Percentiles rank a stretch among this genome's conserved stretches.
phyloP scores from a whole-genome alignment of 2,888 invertebrate species.

The Microdon myrmicae region DNA sequence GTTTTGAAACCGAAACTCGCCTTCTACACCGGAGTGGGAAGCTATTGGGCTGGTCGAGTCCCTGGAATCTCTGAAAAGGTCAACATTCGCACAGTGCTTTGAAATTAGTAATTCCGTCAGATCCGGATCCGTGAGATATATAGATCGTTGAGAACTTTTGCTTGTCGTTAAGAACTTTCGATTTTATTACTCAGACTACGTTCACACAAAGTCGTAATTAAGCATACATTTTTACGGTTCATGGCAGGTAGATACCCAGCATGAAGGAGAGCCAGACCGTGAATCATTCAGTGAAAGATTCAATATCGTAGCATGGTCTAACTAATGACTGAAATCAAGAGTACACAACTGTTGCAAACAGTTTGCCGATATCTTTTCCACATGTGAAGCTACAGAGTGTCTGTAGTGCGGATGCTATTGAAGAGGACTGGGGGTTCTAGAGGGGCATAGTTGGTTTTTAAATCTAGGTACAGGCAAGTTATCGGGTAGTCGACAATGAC shows the following conservation, averaged over 20 bases:
- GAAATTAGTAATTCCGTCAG: slow-evolving; percentile 15
- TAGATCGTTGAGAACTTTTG: slow-evolving; percentile 20
- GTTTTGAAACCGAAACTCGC: slow-evolving; percentile 7
- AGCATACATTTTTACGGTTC: slow-evolving; percentile 18
- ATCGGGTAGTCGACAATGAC: no score
- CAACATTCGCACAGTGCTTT: slow-evolving; percentile 32
- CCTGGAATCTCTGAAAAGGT: slow-evolving; percentile 35
- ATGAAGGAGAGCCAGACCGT: slow-evolving; percentile 9
- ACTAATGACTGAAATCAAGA: no score
- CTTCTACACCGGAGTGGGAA: no score
- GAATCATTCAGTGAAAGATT: slow-evolving; percentile 14
- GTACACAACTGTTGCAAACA: no score
- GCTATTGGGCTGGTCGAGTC: no score
- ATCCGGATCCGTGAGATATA: not conserved
- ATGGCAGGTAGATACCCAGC: slow-evolving; percentile 9
- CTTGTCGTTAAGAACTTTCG: slow-evolving; percentile 21
- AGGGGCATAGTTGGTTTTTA: no score
- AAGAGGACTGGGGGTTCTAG: no score
- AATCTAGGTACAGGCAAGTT: no score
- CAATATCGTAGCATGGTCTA: no score
- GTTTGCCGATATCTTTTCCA: no score
- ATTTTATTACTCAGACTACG: slow-evolving; percentile 7
- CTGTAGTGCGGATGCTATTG: no score
- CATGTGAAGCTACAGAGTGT: no score
- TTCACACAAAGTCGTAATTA: slow-evolving; percentile 1